Evolutionary conservation across 1,140 invertebrate species (phyloP).

Genomic region (Stegodyphus mimosarum): DNA sequence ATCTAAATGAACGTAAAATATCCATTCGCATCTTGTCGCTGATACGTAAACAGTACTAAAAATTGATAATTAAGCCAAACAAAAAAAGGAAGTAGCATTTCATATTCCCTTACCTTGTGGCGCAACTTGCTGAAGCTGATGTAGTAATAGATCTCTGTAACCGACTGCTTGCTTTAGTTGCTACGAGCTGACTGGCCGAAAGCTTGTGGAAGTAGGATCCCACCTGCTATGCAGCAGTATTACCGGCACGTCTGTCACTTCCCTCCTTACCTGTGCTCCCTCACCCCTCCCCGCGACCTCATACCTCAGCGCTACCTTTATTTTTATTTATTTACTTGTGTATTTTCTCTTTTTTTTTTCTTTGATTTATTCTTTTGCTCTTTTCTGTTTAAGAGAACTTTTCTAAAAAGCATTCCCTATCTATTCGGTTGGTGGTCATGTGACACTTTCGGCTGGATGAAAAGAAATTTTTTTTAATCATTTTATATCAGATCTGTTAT

Average conservation of each 20-base stretch:
- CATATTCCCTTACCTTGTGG: conserved; percentile 16
- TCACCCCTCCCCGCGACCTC: conserved; percentile 20
- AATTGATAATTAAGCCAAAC: too few species aligned
- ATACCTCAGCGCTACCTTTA: conserved; percentile 34
- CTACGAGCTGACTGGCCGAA: conserved; percentile 22
- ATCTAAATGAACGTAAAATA: too few species aligned
- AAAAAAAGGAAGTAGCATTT: too few species aligned
- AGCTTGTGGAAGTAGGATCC: conserved; percentile 8
- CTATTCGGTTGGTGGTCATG: background rate
- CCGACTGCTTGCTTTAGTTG: conserved; percentile 25
- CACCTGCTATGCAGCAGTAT: conserved; percentile 50
- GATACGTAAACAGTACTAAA: too few species aligned
- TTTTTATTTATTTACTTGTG: conserved; percentile 36
- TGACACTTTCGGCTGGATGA: conserved; percentile 19
- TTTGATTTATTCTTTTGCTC: background rate
- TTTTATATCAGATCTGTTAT: too few species aligned
- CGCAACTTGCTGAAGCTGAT: background rate
- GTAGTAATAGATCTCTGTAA: background rate
- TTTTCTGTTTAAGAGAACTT: background rate
- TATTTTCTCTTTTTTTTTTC: background rate
- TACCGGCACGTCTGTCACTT: conserved; percentile 25
- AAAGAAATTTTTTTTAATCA: too few species aligned
- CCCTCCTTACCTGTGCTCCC: background rate
- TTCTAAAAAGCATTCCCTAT: background rate
- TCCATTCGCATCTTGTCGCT: too few species aligned